Evolutionary conservation across 2,888 invertebrate species (phyloP).

Genomic region (Leptopilina syphax): DNA sequence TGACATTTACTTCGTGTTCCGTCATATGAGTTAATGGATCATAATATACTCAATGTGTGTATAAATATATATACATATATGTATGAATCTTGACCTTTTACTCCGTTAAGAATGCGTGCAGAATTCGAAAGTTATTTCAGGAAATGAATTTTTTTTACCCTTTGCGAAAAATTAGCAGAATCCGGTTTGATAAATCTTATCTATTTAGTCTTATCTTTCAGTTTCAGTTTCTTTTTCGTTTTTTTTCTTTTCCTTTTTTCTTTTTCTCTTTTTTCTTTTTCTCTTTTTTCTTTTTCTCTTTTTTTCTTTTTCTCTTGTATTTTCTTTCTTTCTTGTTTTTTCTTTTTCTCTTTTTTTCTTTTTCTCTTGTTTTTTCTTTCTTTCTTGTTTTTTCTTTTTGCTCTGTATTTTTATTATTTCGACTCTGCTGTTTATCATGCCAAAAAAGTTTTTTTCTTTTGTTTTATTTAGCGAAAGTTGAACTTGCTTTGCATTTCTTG

Average conservation of each 20-base stretch:
- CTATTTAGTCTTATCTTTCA: slow-evolving; percentile 4
- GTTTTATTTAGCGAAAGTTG: neutral
- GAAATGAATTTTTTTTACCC: slow-evolving; percentile 25
- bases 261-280: no score
- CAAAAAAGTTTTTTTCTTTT: no score
- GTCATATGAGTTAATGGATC: slow-evolving; percentile 2
- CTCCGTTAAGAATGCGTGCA: slow-evolving; percentile 11
- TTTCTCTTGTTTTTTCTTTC: no score
- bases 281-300: no score
- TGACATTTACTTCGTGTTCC: slow-evolving; percentile 23
- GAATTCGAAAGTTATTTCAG: slow-evolving; percentile 32
- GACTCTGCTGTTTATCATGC: no score
- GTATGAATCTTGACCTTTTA: slow-evolving; percentile 32
- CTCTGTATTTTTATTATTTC: no score
- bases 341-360: no score
- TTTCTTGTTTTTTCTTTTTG: neutral
- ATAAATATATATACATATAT: no score
- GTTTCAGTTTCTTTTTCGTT: neutral
- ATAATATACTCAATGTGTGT: neutral
- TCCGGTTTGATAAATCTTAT: slow-evolving; percentile 3
- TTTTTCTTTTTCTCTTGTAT: no score
- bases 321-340: no score
- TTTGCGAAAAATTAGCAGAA: slow-evolving; percentile 2
- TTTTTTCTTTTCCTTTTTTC: no score
- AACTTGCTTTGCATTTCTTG: neutral